Evolutionary conservation across 1,140 invertebrate species (phyloP), one percentile per base, ranked within the genome.

Genomic region (Trachelipus rathkii): DNA sequence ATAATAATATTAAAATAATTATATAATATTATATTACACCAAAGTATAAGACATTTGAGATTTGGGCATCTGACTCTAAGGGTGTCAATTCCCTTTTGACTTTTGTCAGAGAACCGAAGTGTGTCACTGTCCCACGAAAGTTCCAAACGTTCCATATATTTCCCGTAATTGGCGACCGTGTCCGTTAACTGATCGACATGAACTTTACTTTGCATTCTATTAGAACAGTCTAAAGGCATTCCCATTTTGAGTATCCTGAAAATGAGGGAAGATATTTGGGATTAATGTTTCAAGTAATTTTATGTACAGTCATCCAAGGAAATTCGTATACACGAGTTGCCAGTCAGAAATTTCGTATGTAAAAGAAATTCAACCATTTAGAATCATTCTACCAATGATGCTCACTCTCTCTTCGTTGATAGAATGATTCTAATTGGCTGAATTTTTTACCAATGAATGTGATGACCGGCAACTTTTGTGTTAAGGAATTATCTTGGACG

Each of bases 61-160:
- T 94, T 93, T 0, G 95, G 86, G 82, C 94, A 95, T 80, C 94
- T 95, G 0, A 97, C 93, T 50, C 95, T 89, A 66, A 96, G 85
- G 46, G 94, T 92, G 84, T 97, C 95, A 79, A 96, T 95, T 2
- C 93, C 93, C 85, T 99, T 99, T 85, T 97, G 97, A 84, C 96
- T 98, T 86, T 99, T 99, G 85, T 99, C 97, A 43, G 96, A 98
- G 86, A 98, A 99, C 70, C 98, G 89, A 8, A 99, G 88, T 82
- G 98, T 99, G 81, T 97, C 96, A 0, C 97, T 95, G 85, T 99
- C 98, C 98, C 98, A 99, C 81, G 95, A 87, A 21, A 99, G 87
- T 84, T 99, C 98, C 43, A 99, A 85, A 1, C 97, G 88, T 84
- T 97, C 94, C 79, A 99, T 84, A 78, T 91, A 90, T 0, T 90